Evolutionary conservation across 2,888 invertebrate species (phyloP), one percentile per base, ranked within the genome.

Genomic region (Lasioglossum figueresi): DNA sequence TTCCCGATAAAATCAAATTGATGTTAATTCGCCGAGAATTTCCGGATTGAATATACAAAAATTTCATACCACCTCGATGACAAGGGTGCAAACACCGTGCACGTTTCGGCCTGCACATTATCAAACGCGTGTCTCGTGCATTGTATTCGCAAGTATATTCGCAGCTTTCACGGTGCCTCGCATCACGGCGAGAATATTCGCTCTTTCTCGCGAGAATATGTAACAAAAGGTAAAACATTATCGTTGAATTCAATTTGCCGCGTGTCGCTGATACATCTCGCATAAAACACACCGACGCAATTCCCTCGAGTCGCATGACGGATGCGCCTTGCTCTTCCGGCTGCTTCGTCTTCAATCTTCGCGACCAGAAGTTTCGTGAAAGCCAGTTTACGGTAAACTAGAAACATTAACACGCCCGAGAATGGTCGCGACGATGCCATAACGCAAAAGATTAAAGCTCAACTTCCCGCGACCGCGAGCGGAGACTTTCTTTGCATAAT

Each of bases 381-480:
- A 66, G 34, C 66, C 34, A 66, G 66, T 34, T 66, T 66, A 31
- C 66, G 66, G 66, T 66, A 34, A 66, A 66, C 66, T 31, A 23
- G 66, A 66, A 66, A 19, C 66, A 66, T 66, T 66, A 66, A 66
- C 66, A 66, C 63, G 59, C 48, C 37, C 71, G 45, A 71, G 80
- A 81, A 88, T 86, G 72, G 82, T 63, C 52, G 48, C 27, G 52
- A 37, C 5, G 66, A 66, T 66, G 34, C 10, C 66, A 66, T 34
- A 66, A 66, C 19, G 66, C 31, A 34, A 66, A 34, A 66, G 34
- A 66, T 66, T 66, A 66, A 66, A 23, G 66, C 31, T 66, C 19
- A 19, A 34, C 34, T 66, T 34, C 34, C 19, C 66, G 34, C 27
- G 27, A n/a, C 12, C n/a, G 59, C n/a, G 4, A 14, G 4, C 6